Percentiles rank a stretch among this genome's conserved stretches.
phyloP scores from a whole-genome alignment of 30 jellyfish, hydroid and myxozoan genomes.

The Aurelia coerulea region DNA sequence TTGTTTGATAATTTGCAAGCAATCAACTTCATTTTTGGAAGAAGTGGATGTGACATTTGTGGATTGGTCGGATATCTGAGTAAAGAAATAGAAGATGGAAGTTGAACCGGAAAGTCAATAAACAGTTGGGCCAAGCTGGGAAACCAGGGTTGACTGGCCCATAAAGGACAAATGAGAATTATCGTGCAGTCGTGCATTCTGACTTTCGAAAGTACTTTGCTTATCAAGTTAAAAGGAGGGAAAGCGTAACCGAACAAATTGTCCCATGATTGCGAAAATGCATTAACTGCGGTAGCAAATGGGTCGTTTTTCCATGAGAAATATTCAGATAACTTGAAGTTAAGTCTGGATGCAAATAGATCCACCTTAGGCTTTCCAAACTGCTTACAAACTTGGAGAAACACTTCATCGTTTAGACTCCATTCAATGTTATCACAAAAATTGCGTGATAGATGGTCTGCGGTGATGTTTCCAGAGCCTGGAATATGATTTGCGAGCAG shows the following conservation, averaged over 20 bases:
- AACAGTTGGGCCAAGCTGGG: conserved; percentile 1
- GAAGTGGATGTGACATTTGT: conserved; percentile 35
- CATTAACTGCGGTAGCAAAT: background rate
- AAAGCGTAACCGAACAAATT: conserved; percentile 31
- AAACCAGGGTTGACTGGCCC: conserved; percentile 62
- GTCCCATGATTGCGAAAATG: conserved; percentile 26
- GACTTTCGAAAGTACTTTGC: conserved; percentile 14
- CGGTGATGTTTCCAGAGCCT: conserved; percentile 3
- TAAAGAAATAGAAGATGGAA: background rate
- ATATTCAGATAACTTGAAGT: too few relatives aligned
- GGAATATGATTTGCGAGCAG: conserved; percentile 40
- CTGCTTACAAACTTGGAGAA: background rate
- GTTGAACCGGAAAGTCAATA: background rate
- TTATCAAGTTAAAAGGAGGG: conserved; percentile 51
- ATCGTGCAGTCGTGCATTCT: background rate
- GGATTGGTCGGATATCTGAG: conserved; percentile 20
- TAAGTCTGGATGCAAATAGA: conserved; percentile 13
- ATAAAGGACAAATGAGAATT: conserved; percentile 26
- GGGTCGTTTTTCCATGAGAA: too few relatives aligned
- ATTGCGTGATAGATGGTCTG: conserved; percentile 44
- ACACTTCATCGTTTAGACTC: conserved; percentile 22
- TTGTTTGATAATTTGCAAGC: conserved; percentile 37
- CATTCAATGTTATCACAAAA: conserved; percentile 32
- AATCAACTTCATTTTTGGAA: conserved; percentile 2
- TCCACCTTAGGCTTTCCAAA: conserved; percentile 24